Conservation (phyloP, 2,113 vertebrate genomes). For the Dendrocopos noguchii region DNA sequence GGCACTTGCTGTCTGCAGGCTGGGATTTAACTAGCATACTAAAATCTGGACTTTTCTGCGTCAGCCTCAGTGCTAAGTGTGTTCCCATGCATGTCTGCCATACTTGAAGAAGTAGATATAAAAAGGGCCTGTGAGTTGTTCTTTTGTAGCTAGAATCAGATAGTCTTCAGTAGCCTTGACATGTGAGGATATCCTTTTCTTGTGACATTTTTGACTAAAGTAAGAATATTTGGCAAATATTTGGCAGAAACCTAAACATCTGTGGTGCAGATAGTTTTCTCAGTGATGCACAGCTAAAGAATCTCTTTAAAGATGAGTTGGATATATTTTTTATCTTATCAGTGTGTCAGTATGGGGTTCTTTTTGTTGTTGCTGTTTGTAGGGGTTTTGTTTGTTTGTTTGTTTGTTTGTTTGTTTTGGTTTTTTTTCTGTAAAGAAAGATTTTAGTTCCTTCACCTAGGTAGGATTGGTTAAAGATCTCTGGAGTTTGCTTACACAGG, state of each 20-base stretch:
- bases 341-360: not conserved
- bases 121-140: not conserved
- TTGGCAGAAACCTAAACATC: not conserved
- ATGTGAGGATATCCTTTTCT: rapidly evolving
- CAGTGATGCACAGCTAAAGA: not conserved
- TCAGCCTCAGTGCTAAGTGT: not conserved
- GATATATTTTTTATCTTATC: not conserved
- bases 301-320: not conserved
- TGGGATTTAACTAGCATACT: not conserved
- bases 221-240: not conserved
- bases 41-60: not conserved
- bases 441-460: not conserved
- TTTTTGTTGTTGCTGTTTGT: no score
- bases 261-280: not conserved
- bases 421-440: not conserved
- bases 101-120: not conserved
- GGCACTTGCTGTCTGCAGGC: not conserved
- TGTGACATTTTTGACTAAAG: not conserved
- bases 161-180: not conserved
- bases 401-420: no score
- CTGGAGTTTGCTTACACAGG: not conserved
- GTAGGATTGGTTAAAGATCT: rapidly evolving
- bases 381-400: no score
- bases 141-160: not conserved
- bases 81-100: not conserved